A percentile compares a stretch with the other conserved stretches of the same genome.
These are phyloP conservation scores for Neolamprologus variostigma DNA, from an alignment of 2,113 vertebrate species.

Conservation along the genomic window DNA sequence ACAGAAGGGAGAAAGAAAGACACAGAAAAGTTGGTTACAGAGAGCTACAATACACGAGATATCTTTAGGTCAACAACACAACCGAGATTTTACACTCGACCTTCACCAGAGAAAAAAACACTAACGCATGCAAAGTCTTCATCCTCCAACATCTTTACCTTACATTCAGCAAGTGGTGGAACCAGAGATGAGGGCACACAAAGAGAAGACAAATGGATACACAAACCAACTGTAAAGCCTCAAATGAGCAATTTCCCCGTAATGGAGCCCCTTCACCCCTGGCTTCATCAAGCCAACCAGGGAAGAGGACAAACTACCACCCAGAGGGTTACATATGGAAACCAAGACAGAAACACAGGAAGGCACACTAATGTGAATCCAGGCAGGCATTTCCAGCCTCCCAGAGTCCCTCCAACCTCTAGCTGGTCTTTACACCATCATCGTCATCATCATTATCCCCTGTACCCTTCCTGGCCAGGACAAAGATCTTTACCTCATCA, in stretches of 20 bases:
- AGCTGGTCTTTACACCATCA: constrained; percentile 36
- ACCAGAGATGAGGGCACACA: neutral
- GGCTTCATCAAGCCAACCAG: constrained; percentile 52
- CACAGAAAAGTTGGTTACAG: neutral
- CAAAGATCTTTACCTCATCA: constrained; percentile 26
- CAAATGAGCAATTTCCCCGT: constrained; percentile 16
- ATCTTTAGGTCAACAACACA: neutral
- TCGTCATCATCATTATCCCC: constrained; percentile 2
- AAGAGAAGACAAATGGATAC: neutral
- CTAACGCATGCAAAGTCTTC: neutral
- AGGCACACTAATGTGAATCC: neutral
- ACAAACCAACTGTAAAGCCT: constrained; percentile 12
- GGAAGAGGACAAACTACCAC: constrained; percentile 5
- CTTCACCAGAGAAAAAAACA: neutral
- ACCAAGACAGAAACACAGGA: constrained; percentile 1
- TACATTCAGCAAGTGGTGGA: neutral
- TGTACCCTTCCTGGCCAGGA: constrained; percentile 33
- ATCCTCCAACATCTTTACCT: neutral
- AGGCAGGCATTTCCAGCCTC: neutral
- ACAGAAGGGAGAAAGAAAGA: neutral
- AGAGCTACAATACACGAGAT: neutral
- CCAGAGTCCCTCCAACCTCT: constrained; percentile 37
- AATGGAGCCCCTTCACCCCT: constrained; percentile 60
- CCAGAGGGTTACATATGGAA: neutral
- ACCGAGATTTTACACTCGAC: neutral